These are phyloP conservation scores for Lomographa bimaculata DNA, from an alignment of 2,888 invertebrate species.

Conservation along the genomic window DNA sequence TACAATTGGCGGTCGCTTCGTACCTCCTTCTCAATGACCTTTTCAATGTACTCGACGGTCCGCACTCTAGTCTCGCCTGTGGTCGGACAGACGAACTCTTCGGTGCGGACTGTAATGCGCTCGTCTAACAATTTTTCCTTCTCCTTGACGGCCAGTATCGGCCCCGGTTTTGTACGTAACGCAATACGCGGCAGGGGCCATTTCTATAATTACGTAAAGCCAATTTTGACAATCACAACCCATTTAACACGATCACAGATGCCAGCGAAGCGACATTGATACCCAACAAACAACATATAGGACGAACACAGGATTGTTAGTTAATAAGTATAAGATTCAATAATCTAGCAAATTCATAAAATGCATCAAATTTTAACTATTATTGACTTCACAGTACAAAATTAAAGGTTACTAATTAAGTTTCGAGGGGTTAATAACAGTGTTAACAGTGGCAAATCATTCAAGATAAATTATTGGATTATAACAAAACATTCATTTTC, in stretches of 20 bases:
- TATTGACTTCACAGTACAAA: too few species aligned
- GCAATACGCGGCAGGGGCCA: constrained; percentile 92
- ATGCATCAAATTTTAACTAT: too few species aligned
- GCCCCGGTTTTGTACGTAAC: constrained; percentile 93
- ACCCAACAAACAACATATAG: constrained; percentile 39
- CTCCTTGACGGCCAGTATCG: constrained; percentile 92
- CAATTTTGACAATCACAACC: constrained; percentile 77
- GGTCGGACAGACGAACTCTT: constrained; percentile 93
- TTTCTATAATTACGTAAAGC: constrained; percentile 81
- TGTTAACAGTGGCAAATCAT: constrained; percentile 63
- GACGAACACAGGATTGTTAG: constrained; percentile 48
- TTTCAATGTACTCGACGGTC: constrained; percentile 97
- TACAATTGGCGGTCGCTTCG: constrained; percentile 63
- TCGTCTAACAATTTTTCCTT: constrained; percentile 95
- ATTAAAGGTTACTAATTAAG: constrained; percentile 1
- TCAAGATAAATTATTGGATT: constrained; percentile 54
- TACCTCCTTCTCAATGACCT: constrained; percentile 98
- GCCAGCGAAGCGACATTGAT: constrained; percentile 67
- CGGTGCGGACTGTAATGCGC: constrained; percentile 93
- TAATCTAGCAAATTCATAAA: too few species aligned
- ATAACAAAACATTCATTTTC: constrained; percentile 50
- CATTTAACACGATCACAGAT: constrained; percentile 52
- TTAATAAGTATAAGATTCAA: constrained; percentile 38
- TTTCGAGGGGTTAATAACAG: constrained; percentile 57
- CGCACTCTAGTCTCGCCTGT: constrained; percentile 94